Evolutionary conservation across 2,113 vertebrate species (phyloP).

Genomic region (Physeter macrocephalus): DNA sequence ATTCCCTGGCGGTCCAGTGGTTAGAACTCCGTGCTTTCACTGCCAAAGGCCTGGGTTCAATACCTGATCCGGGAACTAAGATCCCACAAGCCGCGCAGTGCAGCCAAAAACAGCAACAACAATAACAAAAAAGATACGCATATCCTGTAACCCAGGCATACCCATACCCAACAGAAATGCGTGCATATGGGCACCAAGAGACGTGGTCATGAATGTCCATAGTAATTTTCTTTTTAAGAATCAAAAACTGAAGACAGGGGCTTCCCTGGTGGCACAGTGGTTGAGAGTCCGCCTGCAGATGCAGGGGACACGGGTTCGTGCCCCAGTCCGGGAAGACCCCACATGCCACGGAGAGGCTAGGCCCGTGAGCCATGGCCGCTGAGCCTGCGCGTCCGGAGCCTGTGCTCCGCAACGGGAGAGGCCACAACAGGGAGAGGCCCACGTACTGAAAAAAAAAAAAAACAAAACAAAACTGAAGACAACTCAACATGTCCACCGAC

Average conservation of each 20-base stretch:
- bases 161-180: background rate
- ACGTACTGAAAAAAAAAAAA: too few relatives aligned
- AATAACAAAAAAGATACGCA: background rate
- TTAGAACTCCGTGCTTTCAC: background rate
- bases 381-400: too few relatives aligned
- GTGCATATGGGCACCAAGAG: background rate
- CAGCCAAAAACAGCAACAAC: background rate
- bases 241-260: too few relatives aligned
- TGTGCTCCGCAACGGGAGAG: too few relatives aligned
- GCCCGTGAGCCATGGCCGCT: too few relatives aligned
- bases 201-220: background rate
- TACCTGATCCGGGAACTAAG: background rate
- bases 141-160: background rate
- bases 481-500: background rate
- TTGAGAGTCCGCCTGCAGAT: too few relatives aligned
- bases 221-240: background rate
- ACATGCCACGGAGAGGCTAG: too few relatives aligned
- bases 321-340: too few relatives aligned
- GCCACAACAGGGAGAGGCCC: too few relatives aligned
- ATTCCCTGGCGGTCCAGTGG: background rate
- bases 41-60: background rate
- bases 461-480: background rate
- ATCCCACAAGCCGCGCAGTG: background rate
- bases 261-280: too few relatives aligned
- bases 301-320: too few relatives aligned